Conservation (phyloP, 2,113 vertebrate species). For the Gopherus evgoodei region DNA sequence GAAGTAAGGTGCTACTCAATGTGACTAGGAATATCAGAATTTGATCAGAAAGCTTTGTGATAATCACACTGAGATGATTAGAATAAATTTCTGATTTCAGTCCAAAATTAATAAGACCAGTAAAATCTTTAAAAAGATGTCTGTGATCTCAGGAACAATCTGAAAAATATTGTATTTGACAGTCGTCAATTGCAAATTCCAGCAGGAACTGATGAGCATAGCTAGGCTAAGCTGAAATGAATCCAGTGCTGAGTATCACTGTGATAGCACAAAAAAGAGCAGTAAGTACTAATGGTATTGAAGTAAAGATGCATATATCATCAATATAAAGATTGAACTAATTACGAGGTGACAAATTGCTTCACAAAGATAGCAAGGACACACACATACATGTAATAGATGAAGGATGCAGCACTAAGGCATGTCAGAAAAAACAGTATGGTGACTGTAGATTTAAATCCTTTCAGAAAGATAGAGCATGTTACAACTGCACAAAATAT, state of each 20-base stretch:
- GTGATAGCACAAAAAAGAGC: background rate
- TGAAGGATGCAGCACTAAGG: background rate
- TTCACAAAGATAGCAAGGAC: background rate
- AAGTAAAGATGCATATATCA: background rate
- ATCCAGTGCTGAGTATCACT: background rate
- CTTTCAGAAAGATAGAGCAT: background rate
- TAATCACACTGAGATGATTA: background rate
- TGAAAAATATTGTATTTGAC: background rate
- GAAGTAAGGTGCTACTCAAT: background rate
- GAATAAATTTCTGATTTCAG: background rate
- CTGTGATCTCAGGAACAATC: background rate
- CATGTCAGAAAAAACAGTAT: background rate
- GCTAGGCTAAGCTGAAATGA: background rate
- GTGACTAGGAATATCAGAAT: background rate
- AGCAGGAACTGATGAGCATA: background rate
- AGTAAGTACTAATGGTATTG: background rate
- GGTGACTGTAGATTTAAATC: background rate
- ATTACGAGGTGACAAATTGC: background rate
- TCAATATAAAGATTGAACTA: background rate
- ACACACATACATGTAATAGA: background rate
- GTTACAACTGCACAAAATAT: background rate
- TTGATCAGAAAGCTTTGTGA: background rate
- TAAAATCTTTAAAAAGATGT: background rate
- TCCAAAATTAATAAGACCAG: background rate
- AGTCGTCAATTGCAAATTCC: background rate